Conservation (phyloP, 92 coral and sea anemone species). For the Diadumene lineata region DNA sequence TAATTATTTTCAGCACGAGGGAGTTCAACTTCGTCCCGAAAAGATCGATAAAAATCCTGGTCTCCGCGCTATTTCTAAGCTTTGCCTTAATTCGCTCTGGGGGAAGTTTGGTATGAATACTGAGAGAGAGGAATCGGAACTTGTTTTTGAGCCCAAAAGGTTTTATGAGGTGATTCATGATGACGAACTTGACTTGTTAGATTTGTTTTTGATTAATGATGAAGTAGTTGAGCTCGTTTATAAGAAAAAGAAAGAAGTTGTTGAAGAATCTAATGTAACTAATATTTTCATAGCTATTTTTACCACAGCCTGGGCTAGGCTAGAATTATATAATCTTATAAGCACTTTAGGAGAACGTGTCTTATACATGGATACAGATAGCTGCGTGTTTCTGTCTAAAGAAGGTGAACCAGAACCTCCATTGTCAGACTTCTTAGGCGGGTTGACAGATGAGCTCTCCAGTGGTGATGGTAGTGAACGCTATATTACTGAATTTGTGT, state of each 20-base stretch:
- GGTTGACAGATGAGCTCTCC: no score
- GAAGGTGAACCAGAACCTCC: conserved; percentile 15
- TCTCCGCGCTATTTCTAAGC: conserved; percentile 36
- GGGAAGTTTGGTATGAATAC: conserved; percentile 38
- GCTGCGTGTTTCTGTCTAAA: conserved; percentile 19
- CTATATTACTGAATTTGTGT: no score
- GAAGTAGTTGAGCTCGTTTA: conserved; percentile 43
- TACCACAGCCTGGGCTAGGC: conserved; percentile 57
- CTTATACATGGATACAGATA: conserved; percentile 34
- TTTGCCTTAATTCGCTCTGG: conserved; percentile 44
- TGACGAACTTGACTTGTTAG: conserved; percentile 31
- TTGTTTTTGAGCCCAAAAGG: conserved; percentile 27
- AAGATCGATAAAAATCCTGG: background rate
- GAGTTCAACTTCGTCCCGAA: background rate
- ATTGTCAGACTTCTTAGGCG: conserved; percentile 34
- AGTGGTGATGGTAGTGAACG: no score
- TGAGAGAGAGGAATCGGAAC: conserved; percentile 36
- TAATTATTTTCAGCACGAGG: conserved; percentile 12
- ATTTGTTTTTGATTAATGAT: conserved; percentile 38
- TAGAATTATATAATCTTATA: conserved; percentile 33
- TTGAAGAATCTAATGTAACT: conserved; percentile 26
- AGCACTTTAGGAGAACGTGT: conserved; percentile 14
- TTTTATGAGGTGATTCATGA: conserved; percentile 26
- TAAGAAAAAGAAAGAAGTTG: conserved; percentile 45
- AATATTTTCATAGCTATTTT: conserved; percentile 53